These are phyloP conservation scores for Notamacropus eugenii DNA, from an alignment of 2,797 vertebrate species.

Conservation along the genomic window DNA sequence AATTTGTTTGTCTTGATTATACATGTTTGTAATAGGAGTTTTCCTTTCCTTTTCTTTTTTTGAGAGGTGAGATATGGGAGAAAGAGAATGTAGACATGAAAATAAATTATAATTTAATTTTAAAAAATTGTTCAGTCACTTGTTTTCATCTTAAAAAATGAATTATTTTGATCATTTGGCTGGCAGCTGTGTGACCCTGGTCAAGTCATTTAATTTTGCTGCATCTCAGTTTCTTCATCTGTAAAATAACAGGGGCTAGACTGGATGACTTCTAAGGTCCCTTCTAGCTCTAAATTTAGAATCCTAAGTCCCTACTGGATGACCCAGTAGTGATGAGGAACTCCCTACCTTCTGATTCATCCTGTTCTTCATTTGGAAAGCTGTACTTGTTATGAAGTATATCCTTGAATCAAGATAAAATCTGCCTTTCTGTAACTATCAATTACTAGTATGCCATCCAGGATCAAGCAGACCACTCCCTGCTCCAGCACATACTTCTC, in stretches of 20 bases:
- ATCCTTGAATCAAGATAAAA: neutral
- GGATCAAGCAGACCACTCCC: neutral
- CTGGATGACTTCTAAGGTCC: neutral
- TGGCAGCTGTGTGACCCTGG: neutral
- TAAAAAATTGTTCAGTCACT: neutral
- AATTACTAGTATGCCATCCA: neutral
- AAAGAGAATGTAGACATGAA: neutral
- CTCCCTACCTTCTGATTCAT: neutral
- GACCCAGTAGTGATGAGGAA: neutral
- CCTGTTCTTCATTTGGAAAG: neutral
- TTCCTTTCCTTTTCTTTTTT: neutral
- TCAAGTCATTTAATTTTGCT: neutral
- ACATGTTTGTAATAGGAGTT: neutral
- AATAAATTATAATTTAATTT: neutral
- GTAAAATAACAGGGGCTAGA: neutral
- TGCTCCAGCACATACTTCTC: neutral
- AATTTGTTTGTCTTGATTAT: neutral
- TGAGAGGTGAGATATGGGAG: neutral
- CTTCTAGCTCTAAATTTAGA: neutral
- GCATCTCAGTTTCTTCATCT: neutral
- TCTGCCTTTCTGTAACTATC: neutral
- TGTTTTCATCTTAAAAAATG: neutral
- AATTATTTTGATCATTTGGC: neutral
- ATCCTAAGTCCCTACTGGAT: neutral
- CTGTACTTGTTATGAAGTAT: neutral